Evolutionary conservation across 2,113 vertebrate genomes (phyloP).

Genomic region (Tapirus terrestris): DNA sequence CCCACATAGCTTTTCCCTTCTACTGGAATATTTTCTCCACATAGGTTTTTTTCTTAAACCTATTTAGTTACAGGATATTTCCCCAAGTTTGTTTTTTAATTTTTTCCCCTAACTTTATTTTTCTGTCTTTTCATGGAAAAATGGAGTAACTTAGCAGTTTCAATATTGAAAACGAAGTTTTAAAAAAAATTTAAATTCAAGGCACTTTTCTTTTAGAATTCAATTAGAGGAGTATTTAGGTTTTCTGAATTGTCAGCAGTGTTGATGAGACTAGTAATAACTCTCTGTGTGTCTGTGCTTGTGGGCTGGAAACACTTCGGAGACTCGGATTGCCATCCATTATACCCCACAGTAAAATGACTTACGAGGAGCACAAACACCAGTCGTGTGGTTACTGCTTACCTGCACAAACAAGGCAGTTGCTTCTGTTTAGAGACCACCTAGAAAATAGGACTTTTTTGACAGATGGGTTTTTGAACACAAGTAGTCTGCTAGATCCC

Average conservation of each 20-base stretch:
- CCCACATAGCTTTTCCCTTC: neutral
- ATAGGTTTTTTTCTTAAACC: neutral
- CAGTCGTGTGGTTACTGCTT: neutral
- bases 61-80: neutral
- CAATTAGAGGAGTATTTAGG: neutral
- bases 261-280: neutral
- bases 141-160: conserved; percentile 67
- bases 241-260: neutral
- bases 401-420: neutral
- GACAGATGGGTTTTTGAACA: neutral
- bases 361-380: neutral
- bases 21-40: neutral
- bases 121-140: neutral
- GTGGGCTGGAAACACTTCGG: neutral
- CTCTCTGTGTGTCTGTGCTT: neutral
- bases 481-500: neutral
- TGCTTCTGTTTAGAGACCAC: neutral
- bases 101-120: neutral
- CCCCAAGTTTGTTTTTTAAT: neutral
- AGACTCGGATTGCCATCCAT: neutral
- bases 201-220: neutral
- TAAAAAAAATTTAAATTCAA: conserved; percentile 17
- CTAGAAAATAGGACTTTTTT: neutral
- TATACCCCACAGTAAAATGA: neutral
- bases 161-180: conserved; percentile 63